phyloP scores from a whole-genome alignment of 2,113 vertebrate genomes.

The Oplegnathus fasciatus region DNA sequence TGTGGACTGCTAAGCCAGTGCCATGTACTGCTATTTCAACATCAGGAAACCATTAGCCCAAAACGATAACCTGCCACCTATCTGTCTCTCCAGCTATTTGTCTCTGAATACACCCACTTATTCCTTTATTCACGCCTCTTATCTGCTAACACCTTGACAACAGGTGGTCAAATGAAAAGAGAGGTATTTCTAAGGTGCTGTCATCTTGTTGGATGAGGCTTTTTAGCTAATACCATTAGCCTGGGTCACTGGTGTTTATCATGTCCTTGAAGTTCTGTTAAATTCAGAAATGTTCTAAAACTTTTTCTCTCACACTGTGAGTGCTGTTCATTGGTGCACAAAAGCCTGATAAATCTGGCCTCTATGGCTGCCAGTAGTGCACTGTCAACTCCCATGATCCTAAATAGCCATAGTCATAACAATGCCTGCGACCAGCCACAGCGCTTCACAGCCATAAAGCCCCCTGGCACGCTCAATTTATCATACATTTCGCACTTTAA shows the following conservation, averaged over 20 bases:
- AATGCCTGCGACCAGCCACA: conserved; percentile 69
- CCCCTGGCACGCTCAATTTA: conserved; percentile 78
- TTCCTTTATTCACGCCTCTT: conserved; percentile 26
- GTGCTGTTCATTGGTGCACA: conserved; percentile 58
- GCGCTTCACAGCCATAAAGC: conserved; percentile 58
- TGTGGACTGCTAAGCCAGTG: conserved; percentile 12
- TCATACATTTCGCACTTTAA: conserved; percentile 78
- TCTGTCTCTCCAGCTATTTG: conserved; percentile 12
- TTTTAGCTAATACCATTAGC: conserved; percentile 28
- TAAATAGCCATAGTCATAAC: conserved; percentile 73
- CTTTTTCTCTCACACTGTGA: conserved; percentile 29
- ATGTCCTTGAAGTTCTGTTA: conserved; percentile 56
- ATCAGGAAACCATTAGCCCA: conserved; percentile 52
- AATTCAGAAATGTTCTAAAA: conserved; percentile 44
- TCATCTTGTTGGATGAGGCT: not conserved
- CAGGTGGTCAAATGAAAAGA: conserved; percentile 49
- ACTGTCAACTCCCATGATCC: conserved; percentile 78
- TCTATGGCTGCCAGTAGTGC: conserved; percentile 67
- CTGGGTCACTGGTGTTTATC: conserved; percentile 24
- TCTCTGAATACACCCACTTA: not conserved
- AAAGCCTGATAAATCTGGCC: conserved; percentile 54
- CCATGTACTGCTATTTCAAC: conserved; percentile 33
- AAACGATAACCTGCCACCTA: conserved; percentile 21
- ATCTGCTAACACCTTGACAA: conserved; percentile 41
- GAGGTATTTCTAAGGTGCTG: conserved; percentile 19